phyloP scores from a whole-genome alignment of 2,113 vertebrate genomes.

The Ictidomys tridecemlineatus region DNA sequence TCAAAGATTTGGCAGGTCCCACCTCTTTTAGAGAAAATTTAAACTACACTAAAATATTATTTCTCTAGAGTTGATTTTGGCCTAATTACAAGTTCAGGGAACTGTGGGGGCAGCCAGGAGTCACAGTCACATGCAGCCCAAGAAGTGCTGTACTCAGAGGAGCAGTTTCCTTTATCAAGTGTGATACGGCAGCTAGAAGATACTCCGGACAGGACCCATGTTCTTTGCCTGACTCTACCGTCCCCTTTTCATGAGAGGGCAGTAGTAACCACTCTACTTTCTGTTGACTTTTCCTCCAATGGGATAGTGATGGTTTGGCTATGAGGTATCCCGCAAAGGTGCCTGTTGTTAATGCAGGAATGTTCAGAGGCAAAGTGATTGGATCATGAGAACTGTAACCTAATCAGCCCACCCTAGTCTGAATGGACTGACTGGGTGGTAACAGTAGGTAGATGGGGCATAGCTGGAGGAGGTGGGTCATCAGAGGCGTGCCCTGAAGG shows the following conservation, averaged over 20 bases:
- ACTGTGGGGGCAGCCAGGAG: neutral
- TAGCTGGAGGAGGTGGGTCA: no score
- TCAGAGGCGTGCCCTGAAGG: no score
- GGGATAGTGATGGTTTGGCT: no score
- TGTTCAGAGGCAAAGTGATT: no score
- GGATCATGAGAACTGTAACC: no score
- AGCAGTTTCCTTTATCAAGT: neutral
- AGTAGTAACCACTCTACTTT: neutral
- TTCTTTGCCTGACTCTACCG: neutral
- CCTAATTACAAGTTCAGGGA: neutral
- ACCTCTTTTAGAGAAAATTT: neutral
- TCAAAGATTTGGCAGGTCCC: neutral
- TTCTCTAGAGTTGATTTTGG: neutral
- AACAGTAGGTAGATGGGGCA: no score
- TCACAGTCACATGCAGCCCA: neutral
- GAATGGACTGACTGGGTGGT: no score
- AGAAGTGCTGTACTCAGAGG: no score
- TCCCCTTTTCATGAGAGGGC: neutral
- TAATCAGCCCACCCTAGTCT: no score
- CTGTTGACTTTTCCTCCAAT: neutral
- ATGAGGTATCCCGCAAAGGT: no score
- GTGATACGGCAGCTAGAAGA: no score
- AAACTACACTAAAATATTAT: neutral
- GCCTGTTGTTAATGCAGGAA: no score
- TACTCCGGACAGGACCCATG: neutral